phyloP scores from a whole-genome alignment of 1,140 invertebrate genomes.

The Drosophila bifasciata region DNA sequence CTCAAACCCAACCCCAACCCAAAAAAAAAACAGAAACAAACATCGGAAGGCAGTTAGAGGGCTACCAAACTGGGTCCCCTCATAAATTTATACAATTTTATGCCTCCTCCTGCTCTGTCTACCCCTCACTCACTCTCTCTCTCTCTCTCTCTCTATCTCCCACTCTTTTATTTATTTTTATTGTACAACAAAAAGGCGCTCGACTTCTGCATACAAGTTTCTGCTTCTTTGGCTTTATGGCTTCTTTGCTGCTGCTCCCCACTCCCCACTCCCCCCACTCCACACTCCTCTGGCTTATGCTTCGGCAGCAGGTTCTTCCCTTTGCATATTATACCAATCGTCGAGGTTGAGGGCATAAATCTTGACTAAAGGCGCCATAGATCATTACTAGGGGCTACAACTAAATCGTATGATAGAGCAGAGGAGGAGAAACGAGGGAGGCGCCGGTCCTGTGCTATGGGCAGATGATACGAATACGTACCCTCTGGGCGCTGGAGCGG shows the following conservation, averaged over 20 bases:
- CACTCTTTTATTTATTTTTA: slow-evolving; percentile 68
- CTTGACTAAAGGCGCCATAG: slow-evolving; percentile 73
- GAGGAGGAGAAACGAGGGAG: not conserved
- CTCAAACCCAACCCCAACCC: not conserved
- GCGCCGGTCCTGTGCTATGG: slow-evolving; percentile 4
- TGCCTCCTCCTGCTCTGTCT: slow-evolving; percentile 31
- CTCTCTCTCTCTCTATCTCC: slow-evolving; percentile 18
- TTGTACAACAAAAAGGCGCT: slow-evolving; percentile 62
- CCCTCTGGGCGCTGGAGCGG: slow-evolving; percentile 40
- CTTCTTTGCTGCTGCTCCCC: slow-evolving; percentile 40
- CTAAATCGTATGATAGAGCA: slow-evolving; percentile 41
- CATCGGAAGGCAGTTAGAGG: slow-evolving; percentile 31
- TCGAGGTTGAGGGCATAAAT: slow-evolving; percentile 61
- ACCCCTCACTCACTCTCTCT: slow-evolving; percentile 18
- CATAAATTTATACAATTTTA: slow-evolving; percentile 78
- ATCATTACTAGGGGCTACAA: slow-evolving; percentile 62
- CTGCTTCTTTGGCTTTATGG: slow-evolving; percentile 65
- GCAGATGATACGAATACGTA: not conserved
- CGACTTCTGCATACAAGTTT: slow-evolving; percentile 51
- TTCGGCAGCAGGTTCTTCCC: not conserved
- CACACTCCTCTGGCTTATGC: not conserved
- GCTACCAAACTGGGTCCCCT: slow-evolving; percentile 45
- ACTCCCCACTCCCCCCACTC: slow-evolving; percentile 10
- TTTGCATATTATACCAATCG: slow-evolving; percentile 69
- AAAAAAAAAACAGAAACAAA: slow-evolving; percentile 24